Conservation (phyloP, 2,888 invertebrate species). For the Scaptomyza caliginosa region DNA sequence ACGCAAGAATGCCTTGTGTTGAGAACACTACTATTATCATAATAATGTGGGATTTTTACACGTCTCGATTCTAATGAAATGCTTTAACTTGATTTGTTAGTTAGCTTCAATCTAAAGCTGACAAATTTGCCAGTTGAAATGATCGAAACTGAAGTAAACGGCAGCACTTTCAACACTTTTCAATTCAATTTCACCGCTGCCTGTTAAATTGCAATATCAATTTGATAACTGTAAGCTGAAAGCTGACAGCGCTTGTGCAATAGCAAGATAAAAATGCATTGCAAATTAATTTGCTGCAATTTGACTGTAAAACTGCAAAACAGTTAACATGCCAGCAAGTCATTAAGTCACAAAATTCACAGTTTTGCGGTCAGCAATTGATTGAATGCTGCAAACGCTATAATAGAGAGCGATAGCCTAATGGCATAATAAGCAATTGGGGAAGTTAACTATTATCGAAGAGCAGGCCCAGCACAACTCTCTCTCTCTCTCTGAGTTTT, state of each 20-base stretch:
- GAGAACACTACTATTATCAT: constrained; percentile 40
- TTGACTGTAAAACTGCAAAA: constrained; percentile 43
- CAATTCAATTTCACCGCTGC: constrained; percentile 12
- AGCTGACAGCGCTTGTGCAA: constrained; percentile 50
- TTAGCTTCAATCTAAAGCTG: no score
- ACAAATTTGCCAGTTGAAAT: not conserved
- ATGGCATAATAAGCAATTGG: no score
- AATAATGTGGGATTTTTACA: constrained; percentile 69
- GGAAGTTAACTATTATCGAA: no score
- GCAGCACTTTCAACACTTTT: constrained; percentile 27
- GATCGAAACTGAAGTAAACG: not conserved
- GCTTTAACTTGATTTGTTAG: not conserved
- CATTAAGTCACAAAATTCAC: constrained; percentile 62
- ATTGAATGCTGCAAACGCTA: constrained; percentile 1
- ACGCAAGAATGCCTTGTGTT: constrained; percentile 49
- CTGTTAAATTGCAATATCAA: constrained; percentile 27
- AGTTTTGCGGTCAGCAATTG: constrained; percentile 55
- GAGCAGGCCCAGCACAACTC: no score
- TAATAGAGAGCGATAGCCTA: not conserved
- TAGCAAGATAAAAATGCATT: constrained; percentile 56
- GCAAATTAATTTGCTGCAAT: constrained; percentile 62
- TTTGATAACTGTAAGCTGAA: no score
- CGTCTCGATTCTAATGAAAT: constrained; percentile 64
- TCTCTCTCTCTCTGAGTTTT: no score
- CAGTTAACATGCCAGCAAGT: constrained; percentile 59